A percentile compares a stretch with the other conserved stretches of the same genome.
These are phyloP conservation scores for Paragorgia papillata DNA, from an alignment of 92 coral and sea anemone species.

Conservation along the genomic window DNA sequence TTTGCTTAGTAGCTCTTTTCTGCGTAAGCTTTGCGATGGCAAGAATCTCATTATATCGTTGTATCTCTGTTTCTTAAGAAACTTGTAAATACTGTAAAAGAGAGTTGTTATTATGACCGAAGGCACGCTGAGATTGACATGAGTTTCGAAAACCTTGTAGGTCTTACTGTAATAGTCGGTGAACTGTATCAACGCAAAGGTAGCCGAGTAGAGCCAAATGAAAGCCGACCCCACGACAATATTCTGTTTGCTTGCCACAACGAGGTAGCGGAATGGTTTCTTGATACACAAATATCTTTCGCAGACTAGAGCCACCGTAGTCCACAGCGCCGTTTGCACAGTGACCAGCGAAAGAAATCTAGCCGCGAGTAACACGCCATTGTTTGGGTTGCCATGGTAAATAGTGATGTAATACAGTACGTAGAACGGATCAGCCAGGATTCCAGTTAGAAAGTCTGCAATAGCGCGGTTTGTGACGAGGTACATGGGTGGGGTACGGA, in stretches of 20 bases:
- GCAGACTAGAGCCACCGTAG: neutral
- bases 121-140: neutral
- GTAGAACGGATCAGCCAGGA: neutral
- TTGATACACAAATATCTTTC: constrained; percentile 5
- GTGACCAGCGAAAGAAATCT: neutral
- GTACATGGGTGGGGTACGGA: constrained; percentile 11
- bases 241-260: neutral
- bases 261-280: neutral
- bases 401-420: neutral
- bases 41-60: neutral
- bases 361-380: neutral
- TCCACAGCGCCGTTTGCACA: neutral
- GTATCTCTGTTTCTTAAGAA: neutral
- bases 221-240: neutral
- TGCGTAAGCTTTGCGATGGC: neutral
- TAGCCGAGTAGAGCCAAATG: neutral
- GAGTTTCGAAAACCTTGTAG: neutral
- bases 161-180: neutral
- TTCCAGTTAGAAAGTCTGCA: neutral
- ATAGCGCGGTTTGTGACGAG: neutral
- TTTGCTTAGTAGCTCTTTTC: neutral
- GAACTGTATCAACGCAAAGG: neutral
- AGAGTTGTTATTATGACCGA: neutral
- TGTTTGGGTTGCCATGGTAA: neutral
- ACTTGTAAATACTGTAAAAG: neutral